Base-by-base conservation (phyloP, 2,113 vertebrate genomes). In the Indicator indicator region DNA sequence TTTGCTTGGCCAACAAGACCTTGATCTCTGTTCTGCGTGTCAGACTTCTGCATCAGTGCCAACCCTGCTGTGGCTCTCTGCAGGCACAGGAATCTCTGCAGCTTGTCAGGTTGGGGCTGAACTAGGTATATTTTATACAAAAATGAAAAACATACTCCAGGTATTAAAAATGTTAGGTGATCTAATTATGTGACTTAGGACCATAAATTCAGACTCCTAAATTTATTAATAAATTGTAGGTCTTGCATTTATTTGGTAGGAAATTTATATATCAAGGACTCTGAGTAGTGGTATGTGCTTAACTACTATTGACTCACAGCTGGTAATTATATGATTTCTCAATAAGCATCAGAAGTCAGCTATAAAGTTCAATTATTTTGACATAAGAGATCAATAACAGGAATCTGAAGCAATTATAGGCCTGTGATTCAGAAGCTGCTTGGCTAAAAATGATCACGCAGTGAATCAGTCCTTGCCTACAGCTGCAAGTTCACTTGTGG, bases 351-450 rank as follows among this genome's bases (percentile, higher is more conserved):
- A 95, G 80, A 94, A 95, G 69, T 84, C 79, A 86, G 73, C 88
- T 70, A 86, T 88, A 84, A 95, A 93, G 88, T 95, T 95, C 90
- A 95, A 95, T 96, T 96, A 95, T 94, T 96, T 94, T 94, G 88
- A 93, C 86, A 90, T 50, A 59, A 91, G 70, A 86, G 90, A 97
- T 97, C 96, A 95, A 92, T 96, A 95, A 78, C 19, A 91, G 62
- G 80, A 95, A 95, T 90, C 77, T 84, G 73, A 95, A 95, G 88
- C 86, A 92, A 94, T 94, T 95, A 95, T 6, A 86, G 67, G 63
- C 16, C 50, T 36, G 62, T 68, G 76, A 93, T 94, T 90, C 94
- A 91, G 80, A 90, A 93, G 44, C 0, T 90, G 56, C 67, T 86
- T 93, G 80, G 62, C 73, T 88, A 84, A 84, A 95, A 94, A 72